Percentiles rank a stretch among this genome's conserved stretches.
phyloP scores from a whole-genome alignment of 2,888 invertebrate species.

The Petrophora chlorosata region DNA sequence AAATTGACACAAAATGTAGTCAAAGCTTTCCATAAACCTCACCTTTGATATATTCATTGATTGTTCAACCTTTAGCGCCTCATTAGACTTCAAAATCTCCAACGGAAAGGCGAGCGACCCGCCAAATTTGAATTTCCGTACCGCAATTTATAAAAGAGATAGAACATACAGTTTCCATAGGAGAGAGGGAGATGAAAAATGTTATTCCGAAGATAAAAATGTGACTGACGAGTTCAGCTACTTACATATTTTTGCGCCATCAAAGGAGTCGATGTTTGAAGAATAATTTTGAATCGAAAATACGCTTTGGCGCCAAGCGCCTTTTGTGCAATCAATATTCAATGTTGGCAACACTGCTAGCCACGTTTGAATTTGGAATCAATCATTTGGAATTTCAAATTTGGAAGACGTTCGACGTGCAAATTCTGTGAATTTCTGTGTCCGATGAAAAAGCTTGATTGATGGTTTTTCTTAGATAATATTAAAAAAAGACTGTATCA shows the following conservation, averaged over 20 bases:
- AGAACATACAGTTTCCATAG: slow-evolving; percentile 26
- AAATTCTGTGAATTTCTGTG: slow-evolving; percentile 34
- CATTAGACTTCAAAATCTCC: slow-evolving; percentile 76
- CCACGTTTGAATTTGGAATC: slow-evolving; percentile 71
- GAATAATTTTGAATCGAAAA: slow-evolving; percentile 84
- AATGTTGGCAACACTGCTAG: slow-evolving; percentile 73
- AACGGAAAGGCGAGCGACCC: slow-evolving; percentile 80
- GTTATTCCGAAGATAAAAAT: slow-evolving; percentile 67
- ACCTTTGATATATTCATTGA: slow-evolving; percentile 73
- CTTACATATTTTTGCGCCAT: slow-evolving; percentile 82
- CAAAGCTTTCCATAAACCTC: slow-evolving; percentile 42
- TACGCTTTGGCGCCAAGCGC: slow-evolving; percentile 80
- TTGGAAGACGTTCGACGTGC: slow-evolving; percentile 52
- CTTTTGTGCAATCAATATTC: slow-evolving; percentile 85
- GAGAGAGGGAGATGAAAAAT: slow-evolving; percentile 51
- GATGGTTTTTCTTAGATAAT: neutral
- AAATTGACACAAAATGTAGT: slow-evolving; percentile 23
- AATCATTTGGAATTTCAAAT: slow-evolving; percentile 69
- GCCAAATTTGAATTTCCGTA: slow-evolving; percentile 81
- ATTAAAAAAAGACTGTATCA: too few relatives aligned
- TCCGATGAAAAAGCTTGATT: slow-evolving; percentile 3
- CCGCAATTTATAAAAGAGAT: slow-evolving; percentile 59
- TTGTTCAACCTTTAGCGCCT: slow-evolving; percentile 75
- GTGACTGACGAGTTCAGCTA: slow-evolving; percentile 76
- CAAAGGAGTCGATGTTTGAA: slow-evolving; percentile 75